Evolutionary conservation across 2,797 vertebrate genomes (phyloP), one percentile per base, ranked within the genome.

Genomic region (Malurus leucopterus): DNA sequence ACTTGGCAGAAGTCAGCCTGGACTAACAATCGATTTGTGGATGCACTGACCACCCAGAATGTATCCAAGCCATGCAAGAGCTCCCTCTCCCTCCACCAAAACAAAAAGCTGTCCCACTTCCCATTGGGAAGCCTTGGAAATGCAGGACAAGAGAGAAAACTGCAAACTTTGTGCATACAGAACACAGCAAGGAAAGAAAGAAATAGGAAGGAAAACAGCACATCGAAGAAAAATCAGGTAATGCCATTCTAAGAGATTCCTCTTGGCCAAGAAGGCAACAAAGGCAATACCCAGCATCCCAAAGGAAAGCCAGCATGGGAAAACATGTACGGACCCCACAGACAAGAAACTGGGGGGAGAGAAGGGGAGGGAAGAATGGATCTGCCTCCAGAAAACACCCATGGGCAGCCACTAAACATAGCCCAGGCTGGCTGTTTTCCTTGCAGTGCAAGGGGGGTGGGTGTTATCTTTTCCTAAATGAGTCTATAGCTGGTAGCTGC

Each of bases 1-100:
- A 67, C 70, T 71, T 68, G 92, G 92, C 75, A 84, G 93, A 58
- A 89, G 76, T 41, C 82, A 46, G 76, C 36, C 43, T 57, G 63
- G 41, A 49, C 76, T 70, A 77, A 84, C 64, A 67, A 93, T 86
- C 18, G 6, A 89, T 84, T 14, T 0, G 15, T 46, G 77, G 40
- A 55, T 3, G 4, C 2, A 29, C 79, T 58, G 92, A 75, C 87
- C 82, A 63, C 87, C 70, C 85, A 54, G 73, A 79, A 67, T 0
- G 11, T 4, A 87, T 23, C 71, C 53, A 12, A 77, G 47, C 40
- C 84, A n/a, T 16, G 15, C 0, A 21, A 80, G 68, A 1, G 3
- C 47, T 74, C 68, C 19, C 24, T 4, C 41, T 11, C 47, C 58
- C 54, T 59, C 81, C 81, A 72, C 51, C 32, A 77, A 86, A 72